A percentile compares a stretch with the other conserved stretches of the same genome.
Conservation (phyloP, 2,888 invertebrate species). For the Drosophila villosipedis region DNA sequence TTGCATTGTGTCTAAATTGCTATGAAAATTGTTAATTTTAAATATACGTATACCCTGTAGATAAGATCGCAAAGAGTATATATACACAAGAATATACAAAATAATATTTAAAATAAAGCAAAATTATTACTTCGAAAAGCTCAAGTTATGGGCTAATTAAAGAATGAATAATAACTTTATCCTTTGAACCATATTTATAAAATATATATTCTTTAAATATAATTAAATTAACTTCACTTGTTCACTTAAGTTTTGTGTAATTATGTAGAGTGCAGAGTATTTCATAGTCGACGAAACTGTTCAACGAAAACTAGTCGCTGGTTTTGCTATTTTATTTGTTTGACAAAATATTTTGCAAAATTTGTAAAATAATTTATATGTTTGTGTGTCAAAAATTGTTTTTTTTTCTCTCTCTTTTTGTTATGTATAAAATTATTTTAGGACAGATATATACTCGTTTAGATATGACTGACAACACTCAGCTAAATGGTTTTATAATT, state of each 20-base stretch:
- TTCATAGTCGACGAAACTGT: not conserved
- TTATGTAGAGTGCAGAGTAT: not conserved
- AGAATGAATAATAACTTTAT: not conserved
- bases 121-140: not conserved
- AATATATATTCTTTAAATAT: too few relatives aligned
- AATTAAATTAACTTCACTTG: too few relatives aligned
- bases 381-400: slow-evolving; percentile 17
- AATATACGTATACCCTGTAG: slow-evolving; percentile 24
- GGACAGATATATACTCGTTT: not conserved
- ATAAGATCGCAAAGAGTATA: not conserved
- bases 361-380: slow-evolving; percentile 29
- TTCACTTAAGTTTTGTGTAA: not conserved
- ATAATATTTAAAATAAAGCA: not conserved
- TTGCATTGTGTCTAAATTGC: slow-evolving; percentile 43
- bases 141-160: not conserved
- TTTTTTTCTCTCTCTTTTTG: slow-evolving; percentile 1
- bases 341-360: slow-evolving; percentile 37
- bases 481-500: not conserved
- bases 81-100: not conserved
- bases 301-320: not conserved
- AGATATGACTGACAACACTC: not conserved
- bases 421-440: slow-evolving; percentile 7
- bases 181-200: too few relatives aligned
- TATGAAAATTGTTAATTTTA: slow-evolving; percentile 27
- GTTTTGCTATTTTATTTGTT: slow-evolving; percentile 4